Evolutionary conservation across 1,140 invertebrate species (phyloP).

Genomic region (Prorops nasuta): DNA sequence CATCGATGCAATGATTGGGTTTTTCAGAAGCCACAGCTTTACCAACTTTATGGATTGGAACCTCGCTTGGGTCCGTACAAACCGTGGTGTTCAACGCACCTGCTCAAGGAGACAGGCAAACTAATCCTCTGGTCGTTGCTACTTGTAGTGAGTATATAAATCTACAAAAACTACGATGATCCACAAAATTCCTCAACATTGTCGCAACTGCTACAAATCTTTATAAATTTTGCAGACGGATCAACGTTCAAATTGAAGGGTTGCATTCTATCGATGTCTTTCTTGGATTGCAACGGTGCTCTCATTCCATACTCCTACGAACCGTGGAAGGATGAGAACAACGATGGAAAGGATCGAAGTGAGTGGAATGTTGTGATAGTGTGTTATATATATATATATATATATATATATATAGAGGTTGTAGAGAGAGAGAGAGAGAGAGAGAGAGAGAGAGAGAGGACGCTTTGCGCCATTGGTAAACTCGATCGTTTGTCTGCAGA

Average conservation of each 20-base stretch:
- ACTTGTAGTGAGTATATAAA: conserved; percentile 77
- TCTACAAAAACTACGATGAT: too few species aligned
- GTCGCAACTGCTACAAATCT: background rate
- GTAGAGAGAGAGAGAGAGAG: too few species aligned
- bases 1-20: too few species aligned
- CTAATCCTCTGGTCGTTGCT: conserved; percentile 86
- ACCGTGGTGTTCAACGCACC: conserved; percentile 87
- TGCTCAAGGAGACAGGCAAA: conserved; percentile 73
- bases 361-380: too few species aligned
- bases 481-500: conserved; percentile 31
- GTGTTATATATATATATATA: too few species aligned
- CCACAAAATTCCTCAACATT: background rate
- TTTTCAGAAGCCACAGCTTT: conserved; percentile 70
- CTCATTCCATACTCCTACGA: conserved; percentile 82
- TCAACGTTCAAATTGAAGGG: conserved; percentile 94
- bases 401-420: too few species aligned
- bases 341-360: conserved; percentile 63
- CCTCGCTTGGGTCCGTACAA: conserved; percentile 91
- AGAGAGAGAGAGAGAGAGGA: too few species aligned
- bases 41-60: conserved; percentile 94
- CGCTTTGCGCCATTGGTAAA: too few species aligned
- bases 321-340: conserved; percentile 82
- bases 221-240: conserved; percentile 63
- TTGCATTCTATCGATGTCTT: conserved; percentile 88
- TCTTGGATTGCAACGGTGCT: conserved; percentile 90